Conservation (phyloP, 2,797 vertebrate species). For the Eurystomus glaucurus region DNA sequence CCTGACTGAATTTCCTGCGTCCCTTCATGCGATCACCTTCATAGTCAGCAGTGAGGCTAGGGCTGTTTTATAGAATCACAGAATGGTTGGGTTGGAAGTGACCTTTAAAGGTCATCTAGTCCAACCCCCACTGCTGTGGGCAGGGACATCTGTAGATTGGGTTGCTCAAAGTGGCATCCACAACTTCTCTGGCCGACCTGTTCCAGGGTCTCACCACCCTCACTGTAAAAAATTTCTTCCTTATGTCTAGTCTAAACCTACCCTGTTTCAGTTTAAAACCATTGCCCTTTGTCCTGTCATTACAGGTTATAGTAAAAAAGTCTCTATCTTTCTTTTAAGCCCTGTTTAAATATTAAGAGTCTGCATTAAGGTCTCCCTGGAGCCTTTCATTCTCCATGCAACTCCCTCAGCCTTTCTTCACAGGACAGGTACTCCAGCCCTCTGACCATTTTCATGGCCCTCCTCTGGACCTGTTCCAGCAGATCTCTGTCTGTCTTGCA, state of each 20-base stretch:
- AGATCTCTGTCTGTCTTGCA: background rate
- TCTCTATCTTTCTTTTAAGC: background rate
- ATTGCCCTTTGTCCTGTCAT: background rate
- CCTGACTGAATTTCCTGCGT: background rate
- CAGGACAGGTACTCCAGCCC: background rate
- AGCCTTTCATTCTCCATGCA: background rate
- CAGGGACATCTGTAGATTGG: too few species aligned
- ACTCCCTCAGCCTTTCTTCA: background rate
- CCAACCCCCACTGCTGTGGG: background rate
- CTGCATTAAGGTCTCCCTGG: background rate
- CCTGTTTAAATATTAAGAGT: background rate
- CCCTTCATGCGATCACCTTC: background rate
- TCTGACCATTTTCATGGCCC: background rate
- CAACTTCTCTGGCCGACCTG: background rate
- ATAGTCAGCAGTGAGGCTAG: background rate
- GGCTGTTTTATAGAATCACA: background rate
- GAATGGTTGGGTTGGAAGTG: background rate
- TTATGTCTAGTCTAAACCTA: background rate
- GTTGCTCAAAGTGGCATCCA: background rate
- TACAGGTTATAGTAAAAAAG: background rate
- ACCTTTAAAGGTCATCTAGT: background rate
- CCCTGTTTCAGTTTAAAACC: background rate
- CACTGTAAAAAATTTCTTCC: background rate
- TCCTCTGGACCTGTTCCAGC: background rate
- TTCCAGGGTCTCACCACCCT: background rate